phyloP scores from a whole-genome alignment of 1,140 invertebrate species.

The Ectropis grisescens region DNA sequence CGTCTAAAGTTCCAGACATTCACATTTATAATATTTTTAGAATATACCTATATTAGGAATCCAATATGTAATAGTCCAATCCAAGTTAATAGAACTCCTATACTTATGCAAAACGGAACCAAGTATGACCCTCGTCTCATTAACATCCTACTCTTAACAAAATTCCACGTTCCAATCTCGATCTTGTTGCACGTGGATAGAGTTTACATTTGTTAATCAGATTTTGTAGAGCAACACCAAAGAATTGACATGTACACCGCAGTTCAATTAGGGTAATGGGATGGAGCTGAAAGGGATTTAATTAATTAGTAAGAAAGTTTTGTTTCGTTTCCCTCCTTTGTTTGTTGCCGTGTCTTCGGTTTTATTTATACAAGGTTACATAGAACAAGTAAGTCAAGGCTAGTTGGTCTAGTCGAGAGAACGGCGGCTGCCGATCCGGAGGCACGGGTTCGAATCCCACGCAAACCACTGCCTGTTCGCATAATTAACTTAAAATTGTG shows the following conservation, averaged over 20 bases:
- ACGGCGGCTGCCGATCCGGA: no score
- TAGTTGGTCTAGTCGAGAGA: no score
- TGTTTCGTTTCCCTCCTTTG: slow-evolving; percentile 54
- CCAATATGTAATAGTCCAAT: no score
- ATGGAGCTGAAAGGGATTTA: slow-evolving; percentile 64
- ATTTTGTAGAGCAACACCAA: slow-evolving; percentile 54
- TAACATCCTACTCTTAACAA: slow-evolving; percentile 31
- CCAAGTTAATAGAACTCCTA: no score
- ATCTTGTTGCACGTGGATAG: slow-evolving; percentile 7
- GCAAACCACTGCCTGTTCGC: no score
- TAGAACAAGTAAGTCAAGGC: slow-evolving; percentile 2
- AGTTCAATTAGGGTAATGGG: slow-evolving; percentile 69
- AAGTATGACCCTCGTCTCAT: slow-evolving; percentile 51
- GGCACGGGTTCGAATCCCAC: no score
- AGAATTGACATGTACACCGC: slow-evolving; percentile 68
- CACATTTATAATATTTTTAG: no score
- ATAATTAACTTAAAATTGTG: no score
- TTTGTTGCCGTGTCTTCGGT: slow-evolving; percentile 47
- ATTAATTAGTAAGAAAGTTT: slow-evolving; percentile 69
- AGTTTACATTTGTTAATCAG: no score
- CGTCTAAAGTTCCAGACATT: no score
- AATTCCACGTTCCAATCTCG: slow-evolving; percentile 5
- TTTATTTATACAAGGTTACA: slow-evolving; percentile 28
- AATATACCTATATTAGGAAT: no score
- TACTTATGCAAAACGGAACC: slow-evolving; percentile 58